Percentiles rank a stretch among this genome's conserved stretches.
These are phyloP conservation scores for Caenorhabditis drosophilae DNA, from an alignment of 2,888 invertebrate species.

Conservation along the genomic window DNA sequence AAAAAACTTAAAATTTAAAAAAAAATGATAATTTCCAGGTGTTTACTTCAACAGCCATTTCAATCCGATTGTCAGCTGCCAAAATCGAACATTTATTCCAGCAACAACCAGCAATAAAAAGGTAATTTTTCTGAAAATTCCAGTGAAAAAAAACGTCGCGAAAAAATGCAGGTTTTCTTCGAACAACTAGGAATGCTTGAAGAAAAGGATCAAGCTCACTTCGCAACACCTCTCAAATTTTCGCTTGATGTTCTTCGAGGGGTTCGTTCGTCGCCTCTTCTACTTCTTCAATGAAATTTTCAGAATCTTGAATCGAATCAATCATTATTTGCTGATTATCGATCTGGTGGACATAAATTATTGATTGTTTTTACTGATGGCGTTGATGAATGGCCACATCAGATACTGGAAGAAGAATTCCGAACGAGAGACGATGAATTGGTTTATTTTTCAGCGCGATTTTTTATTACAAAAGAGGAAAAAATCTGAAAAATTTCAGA, in stretches of 20 bases:
- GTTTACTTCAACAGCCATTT: slow-evolving; percentile 46
- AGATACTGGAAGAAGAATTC: slow-evolving; percentile 70
- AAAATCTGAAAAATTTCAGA: slow-evolving; percentile 22
- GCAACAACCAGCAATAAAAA: slow-evolving; percentile 67
- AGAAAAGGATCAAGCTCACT: slow-evolving; percentile 60
- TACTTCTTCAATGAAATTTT: slow-evolving; percentile 7
- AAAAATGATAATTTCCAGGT: no score
- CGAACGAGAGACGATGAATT: slow-evolving; percentile 30
- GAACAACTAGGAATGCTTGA: slow-evolving; percentile 57
- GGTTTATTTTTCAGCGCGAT: no score
- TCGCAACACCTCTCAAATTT: slow-evolving; percentile 58
- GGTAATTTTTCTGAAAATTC: no score
- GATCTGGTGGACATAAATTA: slow-evolving; percentile 73
- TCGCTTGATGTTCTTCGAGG: slow-evolving; percentile 45
- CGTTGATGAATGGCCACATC: slow-evolving; percentile 73
- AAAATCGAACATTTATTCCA: slow-evolving; percentile 59
- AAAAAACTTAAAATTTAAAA: no score
- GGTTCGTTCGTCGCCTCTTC: slow-evolving; percentile 9
- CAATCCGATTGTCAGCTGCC: slow-evolving; percentile 42
- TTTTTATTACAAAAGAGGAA: no score
- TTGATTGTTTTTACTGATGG: slow-evolving; percentile 75
- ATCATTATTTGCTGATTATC: slow-evolving; percentile 42
- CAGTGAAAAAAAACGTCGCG: no score
- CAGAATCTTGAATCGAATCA: slow-evolving; percentile 43
- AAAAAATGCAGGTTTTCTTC: no score